Evolutionary conservation across 1,140 invertebrate species (phyloP), one percentile per base, ranked within the genome.

Genomic region (Conus betulinus): DNA sequence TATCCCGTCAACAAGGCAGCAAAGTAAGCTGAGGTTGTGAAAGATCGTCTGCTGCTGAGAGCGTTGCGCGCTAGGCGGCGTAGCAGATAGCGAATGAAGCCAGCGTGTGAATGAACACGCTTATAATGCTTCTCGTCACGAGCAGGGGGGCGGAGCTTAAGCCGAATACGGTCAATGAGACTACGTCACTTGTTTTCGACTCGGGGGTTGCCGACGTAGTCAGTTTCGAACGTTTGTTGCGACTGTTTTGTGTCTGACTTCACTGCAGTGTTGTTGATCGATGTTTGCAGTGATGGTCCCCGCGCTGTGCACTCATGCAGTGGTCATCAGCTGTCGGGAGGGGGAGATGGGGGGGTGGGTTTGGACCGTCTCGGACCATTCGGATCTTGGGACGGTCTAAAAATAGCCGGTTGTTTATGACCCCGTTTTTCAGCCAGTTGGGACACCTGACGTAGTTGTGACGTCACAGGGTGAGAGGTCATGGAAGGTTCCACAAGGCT

Each of bases 401-500:
- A 71, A 71, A 71, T 71, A 71, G 67, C 8, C 57, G 15, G 11
- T 71, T 71, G 67, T 71, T 71, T 71, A n/a, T 71, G 67, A 71
- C 67, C 67, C 23, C 6, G 23, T 71, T 71, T 86, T 76, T 39
- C 8, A 39, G 17, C 84, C 60, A 27, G 25, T n/a, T n/a, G 84
- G 57, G 25, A 25, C 52, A 25, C 23, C n/a, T 84, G 82, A 84
- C 82, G 82, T 84, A 7, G 25, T 7, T 57, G 23, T 87, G 74
- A 87, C 85, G 85, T 87, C 74, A 57, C 74, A 8, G 74, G 53
- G 85, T 87, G 52, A 87, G 53, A 87, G 85, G 71, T 87, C 85
- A 76, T 78, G 85, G 85, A 87, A 87, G 67, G 25, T 85, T 85
- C 84, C 84, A 85, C 27, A 11, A 7, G 57, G 52, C 51, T 83